Percentiles rank a stretch among this genome's conserved stretches.
These are phyloP conservation scores for Lissonota sp. DNA, from an alignment of 2,888 invertebrate species.

Conservation along the genomic window DNA sequence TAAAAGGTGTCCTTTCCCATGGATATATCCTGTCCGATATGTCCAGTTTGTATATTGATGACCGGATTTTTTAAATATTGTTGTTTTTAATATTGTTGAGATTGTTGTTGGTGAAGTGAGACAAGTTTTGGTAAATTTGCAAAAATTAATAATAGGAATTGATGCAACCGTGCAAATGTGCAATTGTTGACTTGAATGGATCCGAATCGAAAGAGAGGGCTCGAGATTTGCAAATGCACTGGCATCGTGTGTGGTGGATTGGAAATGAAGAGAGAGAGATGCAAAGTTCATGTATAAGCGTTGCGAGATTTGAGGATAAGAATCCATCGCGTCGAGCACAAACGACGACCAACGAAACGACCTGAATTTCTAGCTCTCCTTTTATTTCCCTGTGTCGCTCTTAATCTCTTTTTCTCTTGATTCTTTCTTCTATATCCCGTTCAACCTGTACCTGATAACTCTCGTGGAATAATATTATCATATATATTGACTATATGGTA, in stretches of 20 bases:
- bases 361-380: constrained; percentile 57
- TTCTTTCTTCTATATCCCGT: constrained; percentile 46
- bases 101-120: no score
- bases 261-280: constrained; percentile 26
- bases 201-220: constrained; percentile 25
- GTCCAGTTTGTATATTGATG: no score
- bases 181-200: constrained; percentile 27
- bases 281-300: constrained; percentile 39
- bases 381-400: constrained; percentile 36
- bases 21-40: no score
- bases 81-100: no score
- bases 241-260: constrained; percentile 36
- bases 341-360: constrained; percentile 34
- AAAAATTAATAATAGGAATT: no score
- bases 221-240: constrained; percentile 9
- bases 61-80: no score
- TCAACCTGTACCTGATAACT: constrained; percentile 36
- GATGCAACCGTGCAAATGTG: no score
- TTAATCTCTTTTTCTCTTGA: constrained; percentile 30
- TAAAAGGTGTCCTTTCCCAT: no score
- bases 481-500: no score
- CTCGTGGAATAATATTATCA: constrained; percentile 46
- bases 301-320: constrained; percentile 50
- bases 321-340: constrained; percentile 47
- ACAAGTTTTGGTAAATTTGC: no score